Evolutionary conservation across 2,113 vertebrate species (phyloP), one percentile per base, ranked within the genome.

Genomic region (Chionis minor): DNA sequence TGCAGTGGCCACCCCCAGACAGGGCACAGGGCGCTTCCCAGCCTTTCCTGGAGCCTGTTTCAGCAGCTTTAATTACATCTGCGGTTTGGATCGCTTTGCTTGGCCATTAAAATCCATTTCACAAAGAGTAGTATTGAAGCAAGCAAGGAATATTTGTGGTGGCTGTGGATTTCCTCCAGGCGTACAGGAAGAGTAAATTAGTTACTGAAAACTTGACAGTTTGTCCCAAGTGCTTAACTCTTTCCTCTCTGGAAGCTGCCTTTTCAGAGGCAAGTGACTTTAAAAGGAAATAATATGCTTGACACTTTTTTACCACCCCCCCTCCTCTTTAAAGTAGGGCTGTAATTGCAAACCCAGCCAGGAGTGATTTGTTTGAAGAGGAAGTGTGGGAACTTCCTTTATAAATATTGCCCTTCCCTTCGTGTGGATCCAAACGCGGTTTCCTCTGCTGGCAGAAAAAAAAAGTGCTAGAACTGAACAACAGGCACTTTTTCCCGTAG

Each of bases 81-180:
- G 96, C 2, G 94, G 96, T 94, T 97, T 97, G 92, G 77, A 92
- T 96, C 17, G 5, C 85, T 96, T 96, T 61, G 83, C 82, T 56
- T 84, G 73, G 82, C 94, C 81, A 92, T 95, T 95, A 96, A 95
- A 97, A 97, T 80, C 93, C 91, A 92, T 97, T 97, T 92, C 91
- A 96, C 94, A 96, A 95, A n/a, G 74, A 86, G 78, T 30, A 87
- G 81, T 71, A 95, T 88, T 96, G 96, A 97, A 97, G 81, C 8
- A 1, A 95, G 91, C n/a, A 59, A 94, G 74, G 83, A 96, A 95
- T 97, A 86, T 94, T 92, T 97, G 97, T 94, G 96, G 96, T 5
- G n/a, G 81, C 71, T 94, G 94, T 97, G 97, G 95, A 93, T 97
- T 97, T 98, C 94, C 96, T 98, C 81, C 92, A 95, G 93, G 88